These are phyloP conservation scores for Hydrozoanthus tunicans DNA, from an alignment of 64 coral and sea anemone genomes.

Conservation along the genomic window DNA sequence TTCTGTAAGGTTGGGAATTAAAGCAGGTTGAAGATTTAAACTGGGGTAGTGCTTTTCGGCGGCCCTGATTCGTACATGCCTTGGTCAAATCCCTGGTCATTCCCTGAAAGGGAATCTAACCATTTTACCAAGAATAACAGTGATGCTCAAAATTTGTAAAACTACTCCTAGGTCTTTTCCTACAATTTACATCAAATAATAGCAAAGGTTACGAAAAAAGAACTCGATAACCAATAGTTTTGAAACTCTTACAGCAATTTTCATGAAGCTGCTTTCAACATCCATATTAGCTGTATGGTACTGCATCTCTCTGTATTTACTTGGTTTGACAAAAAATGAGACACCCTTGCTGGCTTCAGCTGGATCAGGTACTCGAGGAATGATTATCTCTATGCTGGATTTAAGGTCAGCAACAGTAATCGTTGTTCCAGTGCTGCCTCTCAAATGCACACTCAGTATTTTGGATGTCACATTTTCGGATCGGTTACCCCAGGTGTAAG, in stretches of 20 bases:
- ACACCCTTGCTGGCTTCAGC: background rate
- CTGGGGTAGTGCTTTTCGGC: no score
- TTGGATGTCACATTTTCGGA: constrained; percentile 15
- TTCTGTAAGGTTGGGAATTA: no score
- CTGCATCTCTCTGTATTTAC: constrained; percentile 14
- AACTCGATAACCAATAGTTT: no score
- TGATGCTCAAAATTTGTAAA: no score
- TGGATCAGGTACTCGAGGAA: constrained; percentile 10
- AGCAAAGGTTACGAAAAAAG: no score
- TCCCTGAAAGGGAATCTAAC: no score
- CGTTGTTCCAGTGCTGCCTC: background rate
- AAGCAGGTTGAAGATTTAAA: no score
- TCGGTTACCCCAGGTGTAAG: constrained; percentile 21
- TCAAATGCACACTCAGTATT: background rate
- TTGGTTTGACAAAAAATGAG: constrained; percentile 34
- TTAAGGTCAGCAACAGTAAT: background rate
- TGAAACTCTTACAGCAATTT: constrained; percentile 16
- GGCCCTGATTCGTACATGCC: no score
- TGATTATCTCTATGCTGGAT: background rate
- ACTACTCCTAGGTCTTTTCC: no score
- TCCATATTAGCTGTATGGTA: constrained; percentile 12
- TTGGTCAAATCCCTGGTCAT: no score
- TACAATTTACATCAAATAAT: no score
- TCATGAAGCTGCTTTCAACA: constrained; percentile 3
- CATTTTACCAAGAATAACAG: no score